Percentiles rank a stretch among this genome's conserved stretches.
These are phyloP conservation scores for Lepidurus arcticus DNA, from an alignment of 1,140 invertebrate genomes.

Conservation along the genomic window DNA sequence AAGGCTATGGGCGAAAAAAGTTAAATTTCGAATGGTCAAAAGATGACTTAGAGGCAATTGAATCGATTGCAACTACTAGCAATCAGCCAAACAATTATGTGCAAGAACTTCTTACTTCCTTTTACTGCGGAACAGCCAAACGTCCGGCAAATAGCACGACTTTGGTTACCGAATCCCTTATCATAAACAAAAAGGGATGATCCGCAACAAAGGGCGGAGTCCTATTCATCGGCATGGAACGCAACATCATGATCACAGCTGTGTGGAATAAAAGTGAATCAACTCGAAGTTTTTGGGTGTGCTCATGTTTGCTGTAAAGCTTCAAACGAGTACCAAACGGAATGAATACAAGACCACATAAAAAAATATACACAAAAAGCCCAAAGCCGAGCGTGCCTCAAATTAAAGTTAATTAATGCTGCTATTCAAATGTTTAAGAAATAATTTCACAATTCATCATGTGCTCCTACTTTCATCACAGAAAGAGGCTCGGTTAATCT, in stretches of 20 bases:
- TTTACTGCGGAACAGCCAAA: constrained; percentile 24
- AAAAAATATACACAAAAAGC: background rate
- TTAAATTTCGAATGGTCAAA: background rate
- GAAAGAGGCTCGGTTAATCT: constrained; percentile 50
- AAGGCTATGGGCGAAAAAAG: background rate
- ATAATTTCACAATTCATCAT: constrained; percentile 1
- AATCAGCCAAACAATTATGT: background rate
- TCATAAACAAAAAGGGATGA: constrained; percentile 40
- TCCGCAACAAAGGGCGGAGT: constrained; percentile 34
- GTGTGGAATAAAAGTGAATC: background rate
- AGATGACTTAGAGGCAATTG: background rate
- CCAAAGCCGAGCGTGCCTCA: background rate
- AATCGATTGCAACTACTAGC: background rate
- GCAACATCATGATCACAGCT: constrained; percentile 18
- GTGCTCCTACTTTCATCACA: background rate
- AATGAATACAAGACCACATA: background rate
- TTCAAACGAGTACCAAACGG: background rate
- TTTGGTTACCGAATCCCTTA: constrained; percentile 36
- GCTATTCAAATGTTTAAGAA: background rate
- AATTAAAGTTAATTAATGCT: background rate
- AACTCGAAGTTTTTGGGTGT: background rate
- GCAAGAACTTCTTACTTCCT: background rate
- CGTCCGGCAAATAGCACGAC: constrained; percentile 31
- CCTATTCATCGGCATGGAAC: constrained; percentile 1
- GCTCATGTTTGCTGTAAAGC: background rate